These are phyloP conservation scores for Parotocinclus haroldoi DNA, from an alignment of 2,797 vertebrate genomes.

Conservation along the genomic window DNA sequence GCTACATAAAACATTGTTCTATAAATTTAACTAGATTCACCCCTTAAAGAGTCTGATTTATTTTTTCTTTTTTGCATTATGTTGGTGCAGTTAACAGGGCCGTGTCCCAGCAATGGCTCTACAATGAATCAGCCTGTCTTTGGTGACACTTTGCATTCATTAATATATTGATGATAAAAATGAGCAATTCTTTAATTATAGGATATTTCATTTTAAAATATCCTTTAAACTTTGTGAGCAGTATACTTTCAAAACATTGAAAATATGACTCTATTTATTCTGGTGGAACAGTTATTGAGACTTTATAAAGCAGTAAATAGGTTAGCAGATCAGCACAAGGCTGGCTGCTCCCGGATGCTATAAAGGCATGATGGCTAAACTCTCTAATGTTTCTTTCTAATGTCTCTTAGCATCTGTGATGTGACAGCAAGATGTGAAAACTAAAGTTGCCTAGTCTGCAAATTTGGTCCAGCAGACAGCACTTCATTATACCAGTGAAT, in stretches of 20 bases:
- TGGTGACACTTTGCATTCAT: background rate
- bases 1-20: no score
- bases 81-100: conserved; percentile 1
- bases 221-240: no score
- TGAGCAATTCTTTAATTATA: no score
- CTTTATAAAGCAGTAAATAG: no score
- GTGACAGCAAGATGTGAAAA: conserved; percentile 38
- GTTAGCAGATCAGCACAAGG: no score
- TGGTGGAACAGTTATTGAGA: no score
- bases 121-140: conserved; percentile 4
- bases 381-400: background rate
- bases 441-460: conserved; percentile 6
- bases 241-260: no score
- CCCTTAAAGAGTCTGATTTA: no score
- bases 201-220: no score
- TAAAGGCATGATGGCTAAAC: conserved; percentile 24
- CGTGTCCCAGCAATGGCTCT: background rate
- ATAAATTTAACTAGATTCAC: no score
- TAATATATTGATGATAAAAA: no score
- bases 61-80: background rate
- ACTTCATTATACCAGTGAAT: conserved; percentile 30
- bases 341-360: conserved; percentile 23
- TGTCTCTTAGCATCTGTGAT: conserved; percentile 39
- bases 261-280: no score
- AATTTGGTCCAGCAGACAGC: conserved; percentile 22